A percentile compares a stretch with the other conserved stretches of the same genome.
Conservation (phyloP, 2,113 vertebrate species). For the Mormyrus iriodes region DNA sequence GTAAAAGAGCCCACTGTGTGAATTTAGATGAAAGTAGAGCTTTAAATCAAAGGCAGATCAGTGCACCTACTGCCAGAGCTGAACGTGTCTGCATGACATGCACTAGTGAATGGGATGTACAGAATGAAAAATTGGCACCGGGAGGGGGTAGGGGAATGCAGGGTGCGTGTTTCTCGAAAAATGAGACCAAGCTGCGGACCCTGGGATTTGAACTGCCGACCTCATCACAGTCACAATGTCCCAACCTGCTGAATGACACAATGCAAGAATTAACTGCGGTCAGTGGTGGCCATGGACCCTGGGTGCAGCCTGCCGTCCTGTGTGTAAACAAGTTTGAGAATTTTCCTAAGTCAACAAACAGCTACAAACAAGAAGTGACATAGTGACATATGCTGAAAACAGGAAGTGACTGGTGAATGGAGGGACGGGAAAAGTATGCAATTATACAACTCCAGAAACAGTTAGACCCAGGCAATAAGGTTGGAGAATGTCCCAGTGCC, state of each 20-base stretch:
- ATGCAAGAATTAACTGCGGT: no score
- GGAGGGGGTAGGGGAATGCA: background rate
- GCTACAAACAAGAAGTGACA: conserved; percentile 13
- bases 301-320: background rate
- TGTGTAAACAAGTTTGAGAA: background rate
- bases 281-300: background rate
- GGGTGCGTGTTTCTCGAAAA: background rate
- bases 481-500: background rate
- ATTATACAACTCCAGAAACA: background rate
- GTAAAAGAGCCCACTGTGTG: background rate
- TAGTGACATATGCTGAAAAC: background rate
- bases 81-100: background rate
- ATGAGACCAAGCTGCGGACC: background rate
- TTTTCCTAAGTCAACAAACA: background rate
- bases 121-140: background rate
- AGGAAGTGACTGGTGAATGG: background rate
- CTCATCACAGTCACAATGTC: background rate
- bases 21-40: background rate
- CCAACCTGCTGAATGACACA: background rate
- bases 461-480: background rate
- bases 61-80: background rate
- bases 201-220: background rate
- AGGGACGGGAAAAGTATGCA: background rate
- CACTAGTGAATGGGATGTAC: background rate
- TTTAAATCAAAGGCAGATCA: background rate